Evolutionary conservation across 1,140 invertebrate genomes (phyloP), one percentile per base, ranked within the genome.

Genomic region (Saccostrea cuccullata): DNA sequence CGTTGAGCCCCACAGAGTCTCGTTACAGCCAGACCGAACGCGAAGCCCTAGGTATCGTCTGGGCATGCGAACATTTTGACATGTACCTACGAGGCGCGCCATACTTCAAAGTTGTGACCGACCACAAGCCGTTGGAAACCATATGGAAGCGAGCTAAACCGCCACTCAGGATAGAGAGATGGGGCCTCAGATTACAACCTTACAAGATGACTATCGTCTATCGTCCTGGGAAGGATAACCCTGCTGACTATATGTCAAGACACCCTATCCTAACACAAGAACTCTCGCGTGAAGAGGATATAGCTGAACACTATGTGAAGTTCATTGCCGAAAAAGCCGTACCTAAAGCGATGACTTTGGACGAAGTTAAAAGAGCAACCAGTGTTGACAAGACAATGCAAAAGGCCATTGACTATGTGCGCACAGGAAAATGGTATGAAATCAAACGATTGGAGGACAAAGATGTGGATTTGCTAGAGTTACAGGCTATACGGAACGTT

Each of bases 11-110:
- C 11, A 82, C 82, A 40, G 89, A 93, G 85, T 85, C 87, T 30
- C 56, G 91, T 11, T 95, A 96, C 87, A 92, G 91, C 0, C 94
- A 94, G 13, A 95, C 93, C 17, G 95, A 96, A 89, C 91, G 92
- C 67, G 95, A 96, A 91, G 92, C 90, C 36, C 86, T 95, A 36
- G 95, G 93, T 11, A 89, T 95, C 13, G 92, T 95, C 13, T 95
- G 91, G 92, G 93, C 93, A 11, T 91, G 95, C 55, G 90, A 94
- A 84, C 94, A 95, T 82, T 96, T 95, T 88, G 88, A 94, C 55
- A 90, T 92, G 9, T 96, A 91, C 26, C 89, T 94, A 30, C 91
- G 94, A 56, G 95, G 95, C n/a, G 87, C 87, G 30, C 67, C 91
- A 56, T 84, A 93, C 36, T 95, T 94, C 82, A 92, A 40, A 64